Conservation (phyloP, 2,113 vertebrate genomes). For the Zapus hudsonius region DNA sequence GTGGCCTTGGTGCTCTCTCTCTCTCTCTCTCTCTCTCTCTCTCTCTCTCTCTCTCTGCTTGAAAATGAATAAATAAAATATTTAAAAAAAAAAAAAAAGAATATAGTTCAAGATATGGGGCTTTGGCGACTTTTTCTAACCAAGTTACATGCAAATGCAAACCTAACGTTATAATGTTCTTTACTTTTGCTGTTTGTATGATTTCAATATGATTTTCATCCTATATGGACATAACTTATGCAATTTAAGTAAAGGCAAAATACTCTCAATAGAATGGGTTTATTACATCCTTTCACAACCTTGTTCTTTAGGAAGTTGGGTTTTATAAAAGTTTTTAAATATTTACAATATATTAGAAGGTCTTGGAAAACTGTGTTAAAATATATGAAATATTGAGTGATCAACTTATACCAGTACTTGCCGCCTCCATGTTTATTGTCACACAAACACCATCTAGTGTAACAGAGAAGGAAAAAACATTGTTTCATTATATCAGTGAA, state of each 20-base stretch:
- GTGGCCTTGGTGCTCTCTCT: too few relatives aligned
- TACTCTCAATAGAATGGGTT: not conserved
- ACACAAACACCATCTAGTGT: not conserved
- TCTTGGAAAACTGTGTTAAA: not conserved
- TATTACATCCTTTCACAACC: not conserved
- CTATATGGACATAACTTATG: not conserved
- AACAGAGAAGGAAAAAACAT: not conserved
- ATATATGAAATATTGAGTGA: not conserved
- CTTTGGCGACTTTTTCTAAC: conserved; percentile 21
- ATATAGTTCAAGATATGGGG: not conserved
- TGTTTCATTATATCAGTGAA: conserved; percentile 6
- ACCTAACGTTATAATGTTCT: conserved; percentile 9
- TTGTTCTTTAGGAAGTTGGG: not conserved
- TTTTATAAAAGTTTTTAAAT: not conserved
- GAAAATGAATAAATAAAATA: too few relatives aligned
- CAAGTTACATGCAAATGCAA: not conserved
- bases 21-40: too few relatives aligned
- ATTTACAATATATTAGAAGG: not conserved
- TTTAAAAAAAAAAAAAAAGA: too few relatives aligned
- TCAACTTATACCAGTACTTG: not conserved
- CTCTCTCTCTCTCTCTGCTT: too few relatives aligned
- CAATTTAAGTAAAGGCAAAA: not conserved
- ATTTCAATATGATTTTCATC: not conserved
- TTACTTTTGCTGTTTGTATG: not conserved
- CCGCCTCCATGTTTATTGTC: not conserved